phyloP scores from a whole-genome alignment of 2,113 vertebrate species.

The Takifugu bimaculatus region DNA sequence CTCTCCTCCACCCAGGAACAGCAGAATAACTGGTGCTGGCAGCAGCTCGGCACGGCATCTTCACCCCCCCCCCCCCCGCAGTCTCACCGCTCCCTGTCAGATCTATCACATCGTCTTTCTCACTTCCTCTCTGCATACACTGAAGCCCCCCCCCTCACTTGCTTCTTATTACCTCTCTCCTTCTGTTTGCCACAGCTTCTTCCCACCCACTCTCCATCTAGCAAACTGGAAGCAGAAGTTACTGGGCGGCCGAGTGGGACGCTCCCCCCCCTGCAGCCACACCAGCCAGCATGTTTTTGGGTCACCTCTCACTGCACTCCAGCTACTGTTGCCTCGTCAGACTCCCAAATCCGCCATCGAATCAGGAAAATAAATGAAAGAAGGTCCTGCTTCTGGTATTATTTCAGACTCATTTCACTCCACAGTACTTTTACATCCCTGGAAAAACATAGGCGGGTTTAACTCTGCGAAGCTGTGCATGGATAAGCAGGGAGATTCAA shows the following conservation, averaged over 20 bases:
- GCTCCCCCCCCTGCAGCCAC: slow-evolving; percentile 30
- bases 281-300: slow-evolving; percentile 1
- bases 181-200: slow-evolving; percentile 6
- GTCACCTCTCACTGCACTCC: no score
- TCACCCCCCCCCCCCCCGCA: background rate
- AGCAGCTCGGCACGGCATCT: slow-evolving; percentile 24
- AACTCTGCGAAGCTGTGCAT: slow-evolving; percentile 4
- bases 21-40: slow-evolving; percentile 40
- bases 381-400: no score
- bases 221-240: slow-evolving; percentile 1
- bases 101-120: slow-evolving; percentile 47
- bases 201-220: slow-evolving; percentile 45
- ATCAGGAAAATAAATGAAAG: no score
- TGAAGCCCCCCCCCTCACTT: slow-evolving; percentile 23
- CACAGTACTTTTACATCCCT: no score
- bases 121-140: slow-evolving; percentile 26
- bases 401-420: no score
- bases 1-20: slow-evolving; percentile 23
- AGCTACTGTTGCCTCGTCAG: no score
- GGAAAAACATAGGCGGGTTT: no score
- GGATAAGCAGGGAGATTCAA: slow-evolving; percentile 20
- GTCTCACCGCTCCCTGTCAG: slow-evolving; percentile 39
- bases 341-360: no score
- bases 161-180: slow-evolving; percentile 38
- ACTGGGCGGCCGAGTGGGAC: slow-evolving; percentile 13